Evolutionary conservation across 1,140 invertebrate genomes (phyloP).

Genomic region (Cotesia glomerata): DNA sequence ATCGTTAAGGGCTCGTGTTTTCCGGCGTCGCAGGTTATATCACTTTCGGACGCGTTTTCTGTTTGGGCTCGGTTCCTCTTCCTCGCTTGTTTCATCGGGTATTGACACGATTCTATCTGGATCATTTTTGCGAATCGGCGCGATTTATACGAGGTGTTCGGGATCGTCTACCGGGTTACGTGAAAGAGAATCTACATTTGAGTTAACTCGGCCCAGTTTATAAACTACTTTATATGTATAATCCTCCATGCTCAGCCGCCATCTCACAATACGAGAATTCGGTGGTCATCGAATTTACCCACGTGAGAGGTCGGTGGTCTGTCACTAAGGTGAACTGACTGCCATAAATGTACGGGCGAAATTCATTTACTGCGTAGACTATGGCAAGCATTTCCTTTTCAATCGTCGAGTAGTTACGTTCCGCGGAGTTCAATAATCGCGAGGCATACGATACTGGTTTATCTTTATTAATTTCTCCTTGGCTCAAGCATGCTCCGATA

Average conservation of each 20-base stretch:
- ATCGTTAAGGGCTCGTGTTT: too few species aligned
- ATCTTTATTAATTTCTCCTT: background rate
- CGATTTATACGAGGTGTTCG: background rate
- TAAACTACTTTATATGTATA: constrained; percentile 47
- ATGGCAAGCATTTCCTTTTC: constrained; percentile 16
- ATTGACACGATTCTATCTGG: background rate
- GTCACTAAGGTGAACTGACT: constrained; percentile 60
- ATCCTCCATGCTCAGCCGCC: constrained; percentile 45
- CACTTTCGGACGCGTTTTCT: too few species aligned
- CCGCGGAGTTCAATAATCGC: background rate
- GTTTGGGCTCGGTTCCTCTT: too few species aligned
- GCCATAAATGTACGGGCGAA: constrained; percentile 59
- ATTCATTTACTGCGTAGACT: constrained; percentile 59
- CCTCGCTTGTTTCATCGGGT: background rate
- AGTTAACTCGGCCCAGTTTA: background rate
- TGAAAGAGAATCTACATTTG: constrained; percentile 39
- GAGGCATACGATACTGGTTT: background rate
- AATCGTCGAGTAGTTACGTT: background rate
- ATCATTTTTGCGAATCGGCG: background rate
- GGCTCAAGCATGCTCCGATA: background rate
- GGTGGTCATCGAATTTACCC: constrained; percentile 57
- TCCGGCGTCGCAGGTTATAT: too few species aligned
- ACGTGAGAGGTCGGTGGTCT: constrained; percentile 62
- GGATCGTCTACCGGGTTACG: constrained; percentile 23
- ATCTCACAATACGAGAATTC: constrained; percentile 39